Evolutionary conservation across 2,888 invertebrate genomes (phyloP).

Genomic region (Watsonalla binaria): DNA sequence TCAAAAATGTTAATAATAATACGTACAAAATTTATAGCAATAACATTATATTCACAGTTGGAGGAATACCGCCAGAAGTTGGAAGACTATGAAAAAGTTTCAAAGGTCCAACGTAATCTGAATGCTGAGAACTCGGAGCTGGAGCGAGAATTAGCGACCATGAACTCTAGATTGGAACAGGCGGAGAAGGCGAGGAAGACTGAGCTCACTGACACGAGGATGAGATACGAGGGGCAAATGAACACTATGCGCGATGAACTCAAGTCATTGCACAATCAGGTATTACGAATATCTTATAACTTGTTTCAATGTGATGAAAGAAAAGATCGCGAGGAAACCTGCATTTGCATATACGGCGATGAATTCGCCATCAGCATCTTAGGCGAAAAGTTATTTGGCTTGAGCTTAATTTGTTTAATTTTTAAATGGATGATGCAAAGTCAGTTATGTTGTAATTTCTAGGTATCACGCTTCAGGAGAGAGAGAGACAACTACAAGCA

Average conservation of each 20-base stretch:
- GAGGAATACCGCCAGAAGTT: slow-evolving; percentile 89
- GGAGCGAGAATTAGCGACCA: slow-evolving; percentile 85
- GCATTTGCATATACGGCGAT: too few species aligned
- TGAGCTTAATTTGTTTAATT: slow-evolving; percentile 2
- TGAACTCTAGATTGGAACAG: slow-evolving; percentile 82
- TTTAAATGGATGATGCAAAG: too few species aligned
- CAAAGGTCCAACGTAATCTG: slow-evolving; percentile 88
- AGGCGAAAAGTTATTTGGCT: too few species aligned
- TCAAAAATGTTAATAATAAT: neutral
- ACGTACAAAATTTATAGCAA: too few species aligned
- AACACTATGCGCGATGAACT: slow-evolving; percentile 89
- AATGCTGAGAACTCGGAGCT: slow-evolving; percentile 86
- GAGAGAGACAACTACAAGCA: slow-evolving; percentile 94
- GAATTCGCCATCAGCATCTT: too few species aligned
- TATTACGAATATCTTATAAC: slow-evolving; percentile 27
- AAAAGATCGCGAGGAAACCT: neutral
- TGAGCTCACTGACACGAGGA: slow-evolving; percentile 88
- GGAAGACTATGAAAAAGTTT: slow-evolving; percentile 91
- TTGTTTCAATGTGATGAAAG: neutral
- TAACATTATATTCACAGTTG: slow-evolving; percentile 62
- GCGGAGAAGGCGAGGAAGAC: slow-evolving; percentile 86
- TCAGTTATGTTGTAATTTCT: slow-evolving; percentile 5
- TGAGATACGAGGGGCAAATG: slow-evolving; percentile 91
- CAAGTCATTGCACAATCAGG: slow-evolving; percentile 88
- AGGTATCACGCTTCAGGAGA: slow-evolving; percentile 86